phyloP scores from a whole-genome alignment of 2,888 invertebrate species.

The Lasioglossum lativentre region DNA sequence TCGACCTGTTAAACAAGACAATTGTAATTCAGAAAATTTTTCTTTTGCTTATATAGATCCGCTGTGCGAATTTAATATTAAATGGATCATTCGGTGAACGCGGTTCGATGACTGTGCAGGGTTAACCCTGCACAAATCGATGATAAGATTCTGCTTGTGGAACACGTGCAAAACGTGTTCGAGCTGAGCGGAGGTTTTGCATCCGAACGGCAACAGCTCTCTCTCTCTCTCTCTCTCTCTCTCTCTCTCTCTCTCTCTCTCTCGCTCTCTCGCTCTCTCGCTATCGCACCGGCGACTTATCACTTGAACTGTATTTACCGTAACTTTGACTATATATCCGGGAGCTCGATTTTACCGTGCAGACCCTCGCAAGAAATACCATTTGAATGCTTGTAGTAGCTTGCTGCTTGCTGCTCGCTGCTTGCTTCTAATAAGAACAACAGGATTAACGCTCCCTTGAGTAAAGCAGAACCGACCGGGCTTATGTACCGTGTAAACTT shows the following conservation, averaged over 20 bases:
- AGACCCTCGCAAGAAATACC: conserved; percentile 24
- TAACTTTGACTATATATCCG: conserved; percentile 31
- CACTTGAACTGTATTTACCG: conserved; percentile 38
- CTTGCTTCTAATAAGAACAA: conserved; percentile 30
- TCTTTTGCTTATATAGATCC: background rate
- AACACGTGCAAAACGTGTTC: conserved; percentile 41
- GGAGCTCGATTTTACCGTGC: conserved; percentile 29
- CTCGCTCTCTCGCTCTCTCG: background rate
- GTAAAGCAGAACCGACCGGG: conserved; percentile 9
- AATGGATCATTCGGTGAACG: background rate
- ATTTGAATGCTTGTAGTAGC: conserved; percentile 15
- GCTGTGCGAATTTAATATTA: background rate
- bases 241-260: conserved; percentile 12
- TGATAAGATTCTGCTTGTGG: background rate
- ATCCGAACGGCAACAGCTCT: conserved; percentile 27
- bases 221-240: background rate
- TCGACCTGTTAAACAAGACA: too few relatives aligned
- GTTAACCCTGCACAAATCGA: conserved; percentile 20
- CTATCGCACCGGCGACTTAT: conserved; percentile 46
- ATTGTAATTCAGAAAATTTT: background rate
- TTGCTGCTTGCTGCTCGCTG: background rate
- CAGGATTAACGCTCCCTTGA: conserved; percentile 26
- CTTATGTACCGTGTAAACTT: conserved; percentile 22
- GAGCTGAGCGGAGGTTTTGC: conserved; percentile 37
- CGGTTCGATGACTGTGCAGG: background rate